These are phyloP conservation scores for Chrysolina haemoptera DNA, from an alignment of 2,888 invertebrate species.

Conservation along the genomic window DNA sequence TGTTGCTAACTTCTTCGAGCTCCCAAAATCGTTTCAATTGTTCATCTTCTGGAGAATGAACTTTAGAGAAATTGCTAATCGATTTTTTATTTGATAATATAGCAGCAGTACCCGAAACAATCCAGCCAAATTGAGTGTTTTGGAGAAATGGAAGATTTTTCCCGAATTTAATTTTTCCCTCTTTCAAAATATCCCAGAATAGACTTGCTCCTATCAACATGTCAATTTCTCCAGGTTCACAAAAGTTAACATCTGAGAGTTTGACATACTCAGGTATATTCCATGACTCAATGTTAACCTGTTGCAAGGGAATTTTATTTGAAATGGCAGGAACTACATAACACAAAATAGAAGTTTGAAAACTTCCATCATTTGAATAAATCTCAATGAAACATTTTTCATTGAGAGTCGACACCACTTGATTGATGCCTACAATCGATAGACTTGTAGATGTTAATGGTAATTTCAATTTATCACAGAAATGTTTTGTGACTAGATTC, in stretches of 20 bases:
- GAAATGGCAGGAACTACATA: constrained; percentile 35
- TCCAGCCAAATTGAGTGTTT: constrained; percentile 36
- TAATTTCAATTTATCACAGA: constrained; percentile 26
- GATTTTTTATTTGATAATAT: not conserved
- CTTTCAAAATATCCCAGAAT: constrained; percentile 40
- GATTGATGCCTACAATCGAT: constrained; percentile 31
- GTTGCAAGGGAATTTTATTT: constrained; percentile 24
- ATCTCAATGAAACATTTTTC: constrained; percentile 16
- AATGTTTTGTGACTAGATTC: constrained; percentile 33
- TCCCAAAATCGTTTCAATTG: constrained; percentile 37
- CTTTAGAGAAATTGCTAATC: constrained; percentile 36
- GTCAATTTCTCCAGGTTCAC: constrained; percentile 34
- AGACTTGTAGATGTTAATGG: constrained; percentile 12
- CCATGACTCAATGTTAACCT: constrained; percentile 3
- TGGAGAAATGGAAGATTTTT: constrained; percentile 35
- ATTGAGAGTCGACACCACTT: constrained; percentile 21
- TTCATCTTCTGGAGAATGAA: constrained; percentile 34
- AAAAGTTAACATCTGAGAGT: constrained; percentile 38
- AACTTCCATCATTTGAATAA: constrained; percentile 27
- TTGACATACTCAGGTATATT: constrained; percentile 31
- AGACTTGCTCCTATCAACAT: constrained; percentile 39
- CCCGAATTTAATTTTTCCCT: constrained; percentile 34
- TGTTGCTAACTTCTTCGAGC: constrained; percentile 31
- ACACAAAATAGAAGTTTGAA: constrained; percentile 26
- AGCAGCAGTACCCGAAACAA: constrained; percentile 30